Percentiles rank a stretch among this genome's conserved stretches.
Evolutionary conservation across 2,797 vertebrate species (phyloP).

Genomic region (Sebastes matsubarae): DNA sequence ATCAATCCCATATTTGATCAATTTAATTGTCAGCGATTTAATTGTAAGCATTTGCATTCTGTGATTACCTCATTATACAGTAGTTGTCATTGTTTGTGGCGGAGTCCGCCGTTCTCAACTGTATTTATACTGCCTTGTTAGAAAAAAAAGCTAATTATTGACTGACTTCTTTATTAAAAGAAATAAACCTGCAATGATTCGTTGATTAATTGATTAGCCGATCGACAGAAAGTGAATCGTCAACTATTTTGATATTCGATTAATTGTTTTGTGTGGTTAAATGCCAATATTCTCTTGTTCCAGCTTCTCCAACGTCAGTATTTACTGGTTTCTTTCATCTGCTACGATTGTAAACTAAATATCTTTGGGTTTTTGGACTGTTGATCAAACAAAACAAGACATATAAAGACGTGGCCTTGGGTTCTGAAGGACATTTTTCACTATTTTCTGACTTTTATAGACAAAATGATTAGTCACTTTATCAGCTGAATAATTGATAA

Average conservation of each 20-base stretch:
- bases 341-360: not conserved
- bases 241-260: not conserved
- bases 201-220: fast-evolving
- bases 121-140: not conserved
- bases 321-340: not conserved
- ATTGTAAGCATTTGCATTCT: not conserved
- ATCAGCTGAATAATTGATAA: not conserved
- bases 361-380: not conserved
- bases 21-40: too few relatives aligned
- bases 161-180: not conserved
- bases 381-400: too few relatives aligned
- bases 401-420: too few relatives aligned
- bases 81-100: not conserved
- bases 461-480: not conserved
- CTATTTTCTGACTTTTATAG: too few relatives aligned
- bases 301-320: not conserved
- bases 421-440: too few relatives aligned
- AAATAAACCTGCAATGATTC: not conserved
- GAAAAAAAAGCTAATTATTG: not conserved
- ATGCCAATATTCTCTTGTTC: not conserved
- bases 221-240: not conserved
- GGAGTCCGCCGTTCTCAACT: not conserved
- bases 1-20: not conserved
- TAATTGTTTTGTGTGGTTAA: not conserved
- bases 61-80: not conserved